phyloP scores from a whole-genome alignment of 2,888 invertebrate species.

The Hydropsyche betteni region DNA sequence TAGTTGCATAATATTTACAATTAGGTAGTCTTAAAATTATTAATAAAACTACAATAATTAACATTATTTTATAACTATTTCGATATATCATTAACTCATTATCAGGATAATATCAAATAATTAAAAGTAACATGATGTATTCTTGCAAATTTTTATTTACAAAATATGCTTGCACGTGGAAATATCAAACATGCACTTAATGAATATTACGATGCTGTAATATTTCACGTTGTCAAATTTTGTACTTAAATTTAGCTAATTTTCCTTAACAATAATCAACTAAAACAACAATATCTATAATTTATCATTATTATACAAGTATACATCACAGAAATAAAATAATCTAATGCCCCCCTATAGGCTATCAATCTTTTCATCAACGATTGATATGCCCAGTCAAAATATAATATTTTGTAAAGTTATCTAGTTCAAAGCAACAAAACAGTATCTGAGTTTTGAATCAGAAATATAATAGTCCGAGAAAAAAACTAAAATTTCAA shows the following conservation, averaged over 20 bases:
- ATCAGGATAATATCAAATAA: constrained; percentile 24
- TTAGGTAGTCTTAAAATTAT: constrained; percentile 15
- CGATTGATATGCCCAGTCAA: too few relatives aligned
- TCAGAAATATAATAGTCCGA: too few relatives aligned
- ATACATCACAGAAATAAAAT: constrained; percentile 46
- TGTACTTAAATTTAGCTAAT: constrained; percentile 39
- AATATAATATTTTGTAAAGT: too few relatives aligned
- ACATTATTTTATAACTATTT: constrained; percentile 24
- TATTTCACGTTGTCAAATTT: constrained; percentile 31
- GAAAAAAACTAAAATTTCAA: too few relatives aligned
- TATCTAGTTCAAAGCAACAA: too few relatives aligned
- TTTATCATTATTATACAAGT: constrained; percentile 40
- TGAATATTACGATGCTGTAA: background rate
- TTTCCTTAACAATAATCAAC: constrained; percentile 34
- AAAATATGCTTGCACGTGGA: constrained; percentile 1
- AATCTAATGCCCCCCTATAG: too few relatives aligned
- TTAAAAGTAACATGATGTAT: constrained; percentile 7
- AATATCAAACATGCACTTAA: constrained; percentile 4
- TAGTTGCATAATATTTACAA: constrained; percentile 22
- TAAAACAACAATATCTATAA: constrained; percentile 39
- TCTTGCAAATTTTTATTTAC: background rate
- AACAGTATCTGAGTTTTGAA: too few relatives aligned
- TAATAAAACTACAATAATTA: constrained; percentile 28
- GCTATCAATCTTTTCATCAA: too few relatives aligned
- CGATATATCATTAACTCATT: constrained; percentile 17